Percentiles rank a stretch among this genome's conserved stretches.
Evolutionary conservation across 2,797 vertebrate genomes (phyloP).

Genomic region (Vultur gryphus): DNA sequence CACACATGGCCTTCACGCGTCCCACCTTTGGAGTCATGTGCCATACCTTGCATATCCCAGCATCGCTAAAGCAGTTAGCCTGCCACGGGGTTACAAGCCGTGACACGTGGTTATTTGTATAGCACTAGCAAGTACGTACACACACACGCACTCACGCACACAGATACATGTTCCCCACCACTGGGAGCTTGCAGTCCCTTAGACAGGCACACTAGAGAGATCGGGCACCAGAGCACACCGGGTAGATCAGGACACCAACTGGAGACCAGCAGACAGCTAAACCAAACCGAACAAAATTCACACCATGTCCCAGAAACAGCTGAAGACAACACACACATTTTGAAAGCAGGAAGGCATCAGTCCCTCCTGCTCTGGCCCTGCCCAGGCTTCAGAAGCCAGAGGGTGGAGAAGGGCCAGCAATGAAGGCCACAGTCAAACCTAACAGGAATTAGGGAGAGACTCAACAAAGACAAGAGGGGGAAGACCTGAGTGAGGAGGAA

Average conservation of each 20-base stretch:
- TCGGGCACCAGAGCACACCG: neutral
- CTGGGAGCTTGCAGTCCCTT: neutral
- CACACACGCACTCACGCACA: neutral
- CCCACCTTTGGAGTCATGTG: constrained; percentile 16
- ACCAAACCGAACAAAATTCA: neutral
- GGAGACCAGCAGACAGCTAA: neutral
- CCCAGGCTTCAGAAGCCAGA: neutral
- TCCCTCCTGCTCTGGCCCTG: neutral
- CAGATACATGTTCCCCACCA: neutral
- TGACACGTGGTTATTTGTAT: neutral
- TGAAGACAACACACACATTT: neutral
- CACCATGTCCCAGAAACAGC: neutral
- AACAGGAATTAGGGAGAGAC: neutral
- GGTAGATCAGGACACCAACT: neutral
- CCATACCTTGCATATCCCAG: constrained; percentile 12
- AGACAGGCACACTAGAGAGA: neutral
- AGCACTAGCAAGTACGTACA: neutral
- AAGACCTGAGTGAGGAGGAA: neutral
- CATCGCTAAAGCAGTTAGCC: constrained; percentile 21
- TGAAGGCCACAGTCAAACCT: neutral
- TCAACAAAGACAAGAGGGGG: neutral
- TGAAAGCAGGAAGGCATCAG: neutral
- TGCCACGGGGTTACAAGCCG: constrained; percentile 37
- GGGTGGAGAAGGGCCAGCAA: neutral
- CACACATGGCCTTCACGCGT: neutral